Percentiles rank a stretch among this genome's conserved stretches.
These are phyloP conservation scores for Cyanoramphus novaezelandiae DNA, from an alignment of 2,113 vertebrate species.

Conservation along the genomic window DNA sequence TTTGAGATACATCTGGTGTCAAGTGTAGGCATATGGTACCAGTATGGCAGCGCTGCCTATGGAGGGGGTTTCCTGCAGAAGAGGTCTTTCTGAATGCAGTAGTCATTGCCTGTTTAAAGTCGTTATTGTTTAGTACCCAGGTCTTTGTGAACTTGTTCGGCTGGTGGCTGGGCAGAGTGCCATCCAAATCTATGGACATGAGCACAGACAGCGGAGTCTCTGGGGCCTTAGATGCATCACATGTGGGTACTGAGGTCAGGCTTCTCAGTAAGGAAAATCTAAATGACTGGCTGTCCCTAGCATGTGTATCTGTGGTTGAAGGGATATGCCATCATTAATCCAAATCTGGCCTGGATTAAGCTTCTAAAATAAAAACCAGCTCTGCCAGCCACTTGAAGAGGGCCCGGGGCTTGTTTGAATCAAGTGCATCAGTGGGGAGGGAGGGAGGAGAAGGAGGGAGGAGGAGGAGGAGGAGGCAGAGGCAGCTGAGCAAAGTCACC, in stretches of 20 bases:
- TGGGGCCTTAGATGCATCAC: slow-evolving; percentile 38
- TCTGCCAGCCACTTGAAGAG: slow-evolving; percentile 56
- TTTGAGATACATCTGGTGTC: slow-evolving; percentile 66
- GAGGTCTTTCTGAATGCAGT: slow-evolving; percentile 45
- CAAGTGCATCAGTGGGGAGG: neutral
- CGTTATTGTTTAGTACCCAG: slow-evolving; percentile 57
- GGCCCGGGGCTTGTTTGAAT: neutral
- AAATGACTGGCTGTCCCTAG: slow-evolving; percentile 55
- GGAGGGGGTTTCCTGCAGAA: slow-evolving; percentile 58
- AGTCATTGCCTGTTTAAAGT: slow-evolving; percentile 33
- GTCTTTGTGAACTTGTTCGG: slow-evolving; percentile 52
- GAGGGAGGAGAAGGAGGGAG: neutral
- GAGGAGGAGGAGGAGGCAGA: neutral
- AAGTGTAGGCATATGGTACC: slow-evolving; percentile 71
- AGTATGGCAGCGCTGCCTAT: slow-evolving; percentile 50
- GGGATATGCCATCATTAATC: slow-evolving; percentile 55
- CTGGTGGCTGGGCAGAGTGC: slow-evolving; percentile 56
- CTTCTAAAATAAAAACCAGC: slow-evolving; percentile 75
- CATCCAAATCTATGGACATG: neutral
- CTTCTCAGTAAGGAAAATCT: slow-evolving; percentile 52
- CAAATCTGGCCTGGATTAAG: slow-evolving; percentile 69
- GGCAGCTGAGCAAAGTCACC: neutral
- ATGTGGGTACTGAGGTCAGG: slow-evolving; percentile 58
- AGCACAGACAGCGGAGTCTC: slow-evolving; percentile 32
- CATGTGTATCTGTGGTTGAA: slow-evolving; percentile 71